A percentile compares a stretch with the other conserved stretches of the same genome.
phyloP scores from a whole-genome alignment of 2,797 vertebrate species.

The Bufotes viridis region DNA sequence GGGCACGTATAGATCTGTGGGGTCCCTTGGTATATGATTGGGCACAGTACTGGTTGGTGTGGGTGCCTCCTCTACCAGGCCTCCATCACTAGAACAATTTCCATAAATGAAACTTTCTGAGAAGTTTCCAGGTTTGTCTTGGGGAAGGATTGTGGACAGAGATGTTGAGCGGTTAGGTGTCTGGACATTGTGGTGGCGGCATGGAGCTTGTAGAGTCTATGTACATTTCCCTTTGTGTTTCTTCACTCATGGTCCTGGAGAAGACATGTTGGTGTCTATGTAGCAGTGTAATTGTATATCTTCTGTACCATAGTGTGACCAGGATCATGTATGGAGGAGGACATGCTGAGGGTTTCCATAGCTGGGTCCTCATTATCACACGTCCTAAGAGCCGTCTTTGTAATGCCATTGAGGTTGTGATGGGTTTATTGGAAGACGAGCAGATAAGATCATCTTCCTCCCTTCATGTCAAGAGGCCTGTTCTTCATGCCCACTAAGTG shows the following conservation, averaged over 20 bases:
- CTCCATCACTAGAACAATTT: not conserved
- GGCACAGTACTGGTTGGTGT: too few relatives aligned
- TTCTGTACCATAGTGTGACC: not conserved
- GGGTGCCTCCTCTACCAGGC: not conserved
- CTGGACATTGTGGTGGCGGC: not conserved
- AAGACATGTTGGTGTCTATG: not conserved
- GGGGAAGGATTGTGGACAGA: not conserved
- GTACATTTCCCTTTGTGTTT: not conserved
- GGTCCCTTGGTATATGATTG: too few relatives aligned
- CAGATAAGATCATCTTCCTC: constrained; percentile 24
- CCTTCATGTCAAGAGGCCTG: constrained; percentile 12
- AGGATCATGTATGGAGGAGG: not conserved
- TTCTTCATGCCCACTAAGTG: not conserved
- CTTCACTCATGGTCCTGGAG: not conserved
- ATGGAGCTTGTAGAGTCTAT: not conserved
- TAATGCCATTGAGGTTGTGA: not conserved
- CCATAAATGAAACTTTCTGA: not conserved
- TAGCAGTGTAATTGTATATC: not conserved
- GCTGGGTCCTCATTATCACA: not conserved
- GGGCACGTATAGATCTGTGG: not conserved
- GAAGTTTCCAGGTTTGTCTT: not conserved
- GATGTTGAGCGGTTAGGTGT: not conserved
- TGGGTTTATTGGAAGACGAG: constrained; percentile 6
- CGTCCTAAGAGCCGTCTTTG: constrained; percentile 1
- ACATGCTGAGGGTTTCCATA: not conserved